Base-by-base conservation (phyloP, 2,797 vertebrate species). In the Brachymystax lenok region DNA sequence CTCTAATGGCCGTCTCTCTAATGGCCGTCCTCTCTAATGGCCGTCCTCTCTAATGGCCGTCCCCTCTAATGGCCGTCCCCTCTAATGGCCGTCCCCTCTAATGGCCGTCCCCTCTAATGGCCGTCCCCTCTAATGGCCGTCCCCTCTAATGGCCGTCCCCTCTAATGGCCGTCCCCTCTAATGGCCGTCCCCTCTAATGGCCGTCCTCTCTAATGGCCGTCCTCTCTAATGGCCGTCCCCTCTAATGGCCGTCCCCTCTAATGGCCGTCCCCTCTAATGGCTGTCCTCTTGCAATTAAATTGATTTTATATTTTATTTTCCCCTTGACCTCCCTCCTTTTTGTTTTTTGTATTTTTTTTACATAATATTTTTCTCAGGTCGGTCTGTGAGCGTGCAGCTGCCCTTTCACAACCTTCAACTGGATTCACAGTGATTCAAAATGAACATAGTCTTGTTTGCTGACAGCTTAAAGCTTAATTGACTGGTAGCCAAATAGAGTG, bases 381-480 rank as follows among this genome's bases (percentile, higher is more conserved):
- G 83, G 88, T 88, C 30, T 87, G 89, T 73, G 87, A 91, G 88
- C 82, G 7, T 59, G 1, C 56, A 59, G 56, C 19, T 78, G 90
- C 92, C 93, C 93, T 93, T 92, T 92, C 88, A 69, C 92, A 93
- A 92, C 92, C 94, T 93, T 94, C 88, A 89, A 85, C 93, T 93
- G 94, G 92, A 93, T 94, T 94, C 90, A 84, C 88, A 85, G 93
- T 83, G 89, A 89, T 92, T 92, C 93, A 85, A 91, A 95, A 94
- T 94, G 92, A 94, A 93, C 93, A 92, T 93, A 94, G 93, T 93
- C 92, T 92, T 95, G 94, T 95, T 95, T 95, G 94, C 95, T 92
- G 94, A 95, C 95, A 95, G 95, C 94, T 95, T 94, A 95, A 94
- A 94, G 94, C 94, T 94, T 95, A 94, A 95, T 95, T 95, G 94